Percentiles rank a stretch among this genome's conserved stretches.
Conservation (phyloP, 2,888 invertebrate species). For the Drosophila meridionalis region DNA sequence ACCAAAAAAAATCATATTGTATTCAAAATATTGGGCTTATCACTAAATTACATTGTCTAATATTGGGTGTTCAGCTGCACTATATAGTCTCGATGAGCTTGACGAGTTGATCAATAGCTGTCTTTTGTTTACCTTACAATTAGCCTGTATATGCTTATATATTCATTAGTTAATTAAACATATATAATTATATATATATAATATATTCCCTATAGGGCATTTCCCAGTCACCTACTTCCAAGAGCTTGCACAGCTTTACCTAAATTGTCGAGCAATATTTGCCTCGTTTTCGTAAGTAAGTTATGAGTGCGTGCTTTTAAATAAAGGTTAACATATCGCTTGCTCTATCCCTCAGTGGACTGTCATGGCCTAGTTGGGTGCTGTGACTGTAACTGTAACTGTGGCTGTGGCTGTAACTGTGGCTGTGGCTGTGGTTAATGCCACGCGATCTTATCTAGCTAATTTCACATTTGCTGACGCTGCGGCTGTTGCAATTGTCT, state of each 20-base stretch:
- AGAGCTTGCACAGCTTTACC: too few relatives aligned
- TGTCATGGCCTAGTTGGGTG: constrained; percentile 6
- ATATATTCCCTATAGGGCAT: neutral
- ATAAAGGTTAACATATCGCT: neutral
- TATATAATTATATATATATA: neutral
- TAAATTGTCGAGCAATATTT: neutral
- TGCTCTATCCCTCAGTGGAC: neutral
- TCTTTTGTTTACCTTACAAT: too few relatives aligned
- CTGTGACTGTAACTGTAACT: neutral
- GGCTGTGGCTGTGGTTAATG: constrained; percentile 1
- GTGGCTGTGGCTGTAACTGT: neutral
- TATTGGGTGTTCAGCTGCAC: too few relatives aligned
- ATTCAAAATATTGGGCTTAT: too few relatives aligned
- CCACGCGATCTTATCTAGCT: constrained; percentile 32
- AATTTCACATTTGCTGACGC: constrained; percentile 25
- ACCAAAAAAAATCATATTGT: too few relatives aligned
- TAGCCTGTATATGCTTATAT: neutral
- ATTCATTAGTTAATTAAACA: neutral
- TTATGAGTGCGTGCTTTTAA: neutral
- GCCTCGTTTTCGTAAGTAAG: neutral
- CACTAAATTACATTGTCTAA: too few relatives aligned
- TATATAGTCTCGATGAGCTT: too few relatives aligned
- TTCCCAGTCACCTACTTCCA: neutral
- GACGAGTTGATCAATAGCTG: too few relatives aligned
- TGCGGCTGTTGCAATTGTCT: constrained; percentile 48